Percentiles rank a stretch among this genome's conserved stretches.
Evolutionary conservation across 92 coral and sea anemone species (phyloP).

Genomic region (Montipora capitata): DNA sequence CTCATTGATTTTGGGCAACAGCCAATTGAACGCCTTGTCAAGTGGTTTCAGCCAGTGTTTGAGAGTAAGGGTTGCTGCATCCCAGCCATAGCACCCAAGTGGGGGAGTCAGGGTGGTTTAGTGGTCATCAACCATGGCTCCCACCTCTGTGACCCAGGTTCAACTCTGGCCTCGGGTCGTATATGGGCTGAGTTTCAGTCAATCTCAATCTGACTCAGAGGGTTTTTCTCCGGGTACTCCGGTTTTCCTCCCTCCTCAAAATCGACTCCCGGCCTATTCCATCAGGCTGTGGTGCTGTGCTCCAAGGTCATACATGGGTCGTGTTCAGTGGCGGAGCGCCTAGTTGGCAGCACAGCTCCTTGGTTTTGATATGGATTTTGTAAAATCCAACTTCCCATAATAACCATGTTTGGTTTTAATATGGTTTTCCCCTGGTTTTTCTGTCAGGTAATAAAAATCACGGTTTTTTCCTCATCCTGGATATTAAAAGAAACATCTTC

Average conservation of each 20-base stretch:
- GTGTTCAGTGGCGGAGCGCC: no score
- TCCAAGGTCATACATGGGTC: no score
- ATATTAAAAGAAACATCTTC: constrained; percentile 15
- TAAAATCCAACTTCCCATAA: constrained; percentile 23
- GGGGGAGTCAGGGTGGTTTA: background rate
- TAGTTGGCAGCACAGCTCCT: no score
- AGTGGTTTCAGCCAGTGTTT: constrained; percentile 35
- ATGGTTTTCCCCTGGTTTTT: constrained; percentile 26
- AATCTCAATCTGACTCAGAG: no score
- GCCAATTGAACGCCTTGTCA: constrained; percentile 36
- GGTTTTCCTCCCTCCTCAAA: no score
- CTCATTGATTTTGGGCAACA: constrained; percentile 35
- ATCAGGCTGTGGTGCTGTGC: no score
- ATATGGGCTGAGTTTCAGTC: no score
- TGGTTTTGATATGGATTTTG: constrained; percentile 19
- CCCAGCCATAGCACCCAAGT: constrained; percentile 5
- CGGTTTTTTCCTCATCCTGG: constrained; percentile 15
- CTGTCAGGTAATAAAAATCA: constrained; percentile 25
- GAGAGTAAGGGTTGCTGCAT: constrained; percentile 27
- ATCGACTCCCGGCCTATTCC: no score
- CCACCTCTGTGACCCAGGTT: no score
- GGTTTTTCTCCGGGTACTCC: no score
- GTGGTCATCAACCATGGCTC: no score
- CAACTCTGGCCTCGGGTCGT: no score
- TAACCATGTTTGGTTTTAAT: constrained; percentile 17